These are phyloP conservation scores for Palythoa grandiflora DNA, from an alignment of 92 coral and sea anemone species.

Conservation along the genomic window DNA sequence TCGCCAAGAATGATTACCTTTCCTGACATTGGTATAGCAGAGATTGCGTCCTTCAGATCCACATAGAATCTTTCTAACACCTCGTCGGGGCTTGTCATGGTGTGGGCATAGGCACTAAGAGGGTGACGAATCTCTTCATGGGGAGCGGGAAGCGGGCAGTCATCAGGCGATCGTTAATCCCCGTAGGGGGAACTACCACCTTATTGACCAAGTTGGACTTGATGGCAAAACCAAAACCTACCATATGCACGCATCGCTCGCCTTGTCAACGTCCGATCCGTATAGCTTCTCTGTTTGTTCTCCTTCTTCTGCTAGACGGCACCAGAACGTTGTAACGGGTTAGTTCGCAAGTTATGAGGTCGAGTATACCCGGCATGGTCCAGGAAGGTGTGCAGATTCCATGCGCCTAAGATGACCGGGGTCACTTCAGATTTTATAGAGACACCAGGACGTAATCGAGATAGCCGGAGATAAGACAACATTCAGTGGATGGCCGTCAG, in stretches of 20 bases:
- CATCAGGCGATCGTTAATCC: conserved; percentile 28
- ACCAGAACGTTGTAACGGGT: conserved; percentile 49
- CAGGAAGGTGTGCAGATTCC: conserved; percentile 60
- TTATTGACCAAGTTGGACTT: conserved; percentile 14
- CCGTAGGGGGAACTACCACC: conserved; percentile 29
- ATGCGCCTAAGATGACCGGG: conserved; percentile 39
- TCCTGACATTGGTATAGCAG: background rate
- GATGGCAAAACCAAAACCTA: conserved; percentile 70
- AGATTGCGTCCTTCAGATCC: too few relatives aligned
- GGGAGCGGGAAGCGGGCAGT: background rate
- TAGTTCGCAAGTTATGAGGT: conserved; percentile 55
- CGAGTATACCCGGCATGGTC: conserved; percentile 33
- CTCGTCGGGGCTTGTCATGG: conserved; percentile 25
- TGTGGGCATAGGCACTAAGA: background rate
- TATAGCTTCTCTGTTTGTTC: conserved; percentile 61
- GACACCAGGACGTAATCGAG: background rate
- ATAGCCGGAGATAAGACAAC: background rate
- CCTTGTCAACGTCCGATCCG: conserved; percentile 49
- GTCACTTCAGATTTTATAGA: background rate
- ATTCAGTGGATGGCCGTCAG: too few relatives aligned
- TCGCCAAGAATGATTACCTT: conserved; percentile 50
- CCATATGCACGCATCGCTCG: conserved; percentile 48
- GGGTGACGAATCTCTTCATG: conserved; percentile 2
- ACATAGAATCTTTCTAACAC: background rate
- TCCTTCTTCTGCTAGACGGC: conserved; percentile 55